Conservation (phyloP, 2,113 vertebrate species). For the Pterophyllum scalare region DNA sequence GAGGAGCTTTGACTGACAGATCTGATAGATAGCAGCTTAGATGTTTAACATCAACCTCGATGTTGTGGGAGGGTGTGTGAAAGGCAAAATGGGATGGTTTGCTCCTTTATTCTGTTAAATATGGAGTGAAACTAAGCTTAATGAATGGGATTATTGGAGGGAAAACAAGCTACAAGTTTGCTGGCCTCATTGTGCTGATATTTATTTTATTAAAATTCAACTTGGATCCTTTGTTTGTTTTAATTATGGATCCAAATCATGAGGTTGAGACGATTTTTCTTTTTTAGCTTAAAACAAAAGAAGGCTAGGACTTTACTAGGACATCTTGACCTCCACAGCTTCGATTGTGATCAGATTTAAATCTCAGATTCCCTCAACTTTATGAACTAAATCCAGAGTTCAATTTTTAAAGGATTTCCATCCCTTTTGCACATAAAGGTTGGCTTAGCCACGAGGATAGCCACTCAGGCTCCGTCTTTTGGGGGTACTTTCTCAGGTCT, state of each 20-base stretch:
- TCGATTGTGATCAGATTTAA: not conserved
- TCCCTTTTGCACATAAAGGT: not conserved
- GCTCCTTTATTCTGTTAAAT: not conserved
- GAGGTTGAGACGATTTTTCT: not conserved
- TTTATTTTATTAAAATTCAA: not conserved
- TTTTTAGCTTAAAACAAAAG: not conserved
- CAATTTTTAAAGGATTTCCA: not conserved
- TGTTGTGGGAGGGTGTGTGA: not conserved
- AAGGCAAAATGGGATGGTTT: not conserved
- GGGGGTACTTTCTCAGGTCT: not conserved
- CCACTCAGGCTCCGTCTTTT: not conserved
- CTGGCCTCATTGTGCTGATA: not conserved
- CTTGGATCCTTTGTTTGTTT: not conserved
- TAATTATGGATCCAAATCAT: not conserved
- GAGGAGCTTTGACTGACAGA: not conserved
- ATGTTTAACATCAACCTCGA: not conserved
- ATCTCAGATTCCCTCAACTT: not conserved
- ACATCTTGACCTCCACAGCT: not conserved
- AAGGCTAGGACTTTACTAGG: not conserved
- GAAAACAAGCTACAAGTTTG: not conserved
- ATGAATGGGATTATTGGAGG: not conserved
- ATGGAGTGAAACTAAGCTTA: not conserved
- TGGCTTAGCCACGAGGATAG: not conserved
- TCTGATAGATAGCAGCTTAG: not conserved
- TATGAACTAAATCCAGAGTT: not conserved